phyloP scores from a whole-genome alignment of 2,797 vertebrate genomes.

The Acanthis flammea region DNA sequence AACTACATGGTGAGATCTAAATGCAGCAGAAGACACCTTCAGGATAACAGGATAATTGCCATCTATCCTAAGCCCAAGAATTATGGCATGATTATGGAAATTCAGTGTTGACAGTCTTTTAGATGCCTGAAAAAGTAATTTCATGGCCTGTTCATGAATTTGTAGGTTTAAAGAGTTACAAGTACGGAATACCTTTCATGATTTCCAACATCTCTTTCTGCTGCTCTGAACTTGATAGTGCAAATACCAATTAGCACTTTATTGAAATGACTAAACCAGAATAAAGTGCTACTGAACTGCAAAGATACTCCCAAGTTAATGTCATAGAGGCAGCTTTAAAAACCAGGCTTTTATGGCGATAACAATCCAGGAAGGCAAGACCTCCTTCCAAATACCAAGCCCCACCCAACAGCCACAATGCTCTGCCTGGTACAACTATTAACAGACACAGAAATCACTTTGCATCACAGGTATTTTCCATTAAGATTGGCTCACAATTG shows the following conservation, averaged over 20 bases:
- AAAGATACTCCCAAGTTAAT: neutral
- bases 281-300: neutral
- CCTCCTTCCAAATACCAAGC: neutral
- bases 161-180: neutral
- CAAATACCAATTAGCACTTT: neutral
- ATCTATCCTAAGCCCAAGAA: rapidly evolving
- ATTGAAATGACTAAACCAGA: neutral
- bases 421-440: neutral
- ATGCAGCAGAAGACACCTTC: neutral
- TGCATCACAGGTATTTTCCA: conserved; percentile 11
- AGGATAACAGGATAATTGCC: neutral
- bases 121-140: neutral
- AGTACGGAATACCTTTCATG: rapidly evolving
- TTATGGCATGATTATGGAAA: neutral
- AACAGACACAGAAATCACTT: neutral
- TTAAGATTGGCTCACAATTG: neutral
- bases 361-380: neutral
- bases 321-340: neutral
- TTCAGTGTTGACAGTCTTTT: neutral
- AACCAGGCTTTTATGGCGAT: rapidly evolving
- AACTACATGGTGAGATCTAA: neutral
- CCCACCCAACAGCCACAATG: neutral
- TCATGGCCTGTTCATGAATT: neutral
- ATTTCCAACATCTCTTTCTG: neutral
- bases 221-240: neutral